Evolutionary conservation across 2,797 vertebrate species (phyloP), one percentile per base, ranked within the genome.

Genomic region (Lophotriccus pileatus): DNA sequence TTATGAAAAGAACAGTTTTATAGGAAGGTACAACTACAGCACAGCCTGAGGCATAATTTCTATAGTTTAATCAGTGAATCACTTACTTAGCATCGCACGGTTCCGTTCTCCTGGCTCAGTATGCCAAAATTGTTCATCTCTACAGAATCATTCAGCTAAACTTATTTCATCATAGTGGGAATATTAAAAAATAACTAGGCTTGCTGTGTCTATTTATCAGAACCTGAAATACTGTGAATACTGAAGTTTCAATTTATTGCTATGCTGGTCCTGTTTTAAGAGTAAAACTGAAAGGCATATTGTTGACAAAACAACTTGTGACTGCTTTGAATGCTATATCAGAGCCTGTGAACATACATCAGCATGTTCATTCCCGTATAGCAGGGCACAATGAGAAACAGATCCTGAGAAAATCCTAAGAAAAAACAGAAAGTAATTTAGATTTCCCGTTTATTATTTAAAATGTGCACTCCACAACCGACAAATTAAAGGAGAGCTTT

Each of bases 171-270:
- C 41, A 66, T 25, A 86, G 77, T 30, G 64, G 41, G 46, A 94
- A 84, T 94, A 88, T 89, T 96, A 94, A 82, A 90, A 96, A 95
- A 96, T n/a, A 91, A 60, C 39, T 66, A 90, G 25, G 23, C 16
- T 94, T 77, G 53, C 36, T 53, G 32, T 72, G 59, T 60, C 89
- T 95, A 67, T 86, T 82, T 92, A 81, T 94, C 73, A 96, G 62
- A 93, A 93, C 18, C 23, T 83, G 68, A 94, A 58, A 92, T 53
- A 83, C 24, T 77, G 77, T 76, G 73, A 95, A 72, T 95, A 83
- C 58, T 78, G 72, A 91, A 88, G 39, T 56, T 89, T 83, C 74
- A 81, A 87, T 95, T 95, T 94, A 92, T 95, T 95, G 52, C 46
- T 84, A 60, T 58, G 30, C 67, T 44, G 1, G 25, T 60, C 63